phyloP scores from a whole-genome alignment of 2,113 vertebrate species.

The Gasterosteus nipponicus region DNA sequence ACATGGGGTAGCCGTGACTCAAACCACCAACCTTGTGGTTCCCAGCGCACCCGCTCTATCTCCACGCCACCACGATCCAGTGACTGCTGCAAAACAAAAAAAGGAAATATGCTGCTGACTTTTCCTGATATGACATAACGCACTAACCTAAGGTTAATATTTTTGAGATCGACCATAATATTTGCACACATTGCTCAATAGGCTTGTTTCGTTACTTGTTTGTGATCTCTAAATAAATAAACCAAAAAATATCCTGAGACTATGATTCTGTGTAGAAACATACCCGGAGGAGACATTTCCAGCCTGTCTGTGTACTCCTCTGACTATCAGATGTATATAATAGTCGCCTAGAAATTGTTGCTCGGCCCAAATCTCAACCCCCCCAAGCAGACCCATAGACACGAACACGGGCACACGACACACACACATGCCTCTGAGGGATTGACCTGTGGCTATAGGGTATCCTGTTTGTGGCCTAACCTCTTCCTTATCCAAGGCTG shows the following conservation, averaged over 20 bases:
- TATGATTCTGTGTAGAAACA: neutral
- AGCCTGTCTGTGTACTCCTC: slow-evolving; percentile 5
- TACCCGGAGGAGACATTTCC: neutral
- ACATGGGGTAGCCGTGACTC: no score
- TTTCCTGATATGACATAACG: neutral
- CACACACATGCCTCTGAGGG: slow-evolving; percentile 14
- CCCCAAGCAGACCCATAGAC: neutral
- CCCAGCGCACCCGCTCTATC: no score
- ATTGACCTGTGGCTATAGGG: slow-evolving; percentile 57
- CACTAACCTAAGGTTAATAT: slow-evolving; percentile 3
- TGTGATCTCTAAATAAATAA: neutral
- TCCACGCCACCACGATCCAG: no score
- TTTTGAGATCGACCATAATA: slow-evolving; percentile 4
- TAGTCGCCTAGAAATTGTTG: slow-evolving; percentile 48
- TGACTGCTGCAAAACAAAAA: no score
- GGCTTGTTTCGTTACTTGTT: slow-evolving; percentile 5
- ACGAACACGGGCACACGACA: no score
- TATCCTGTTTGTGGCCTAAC: slow-evolving; percentile 42
- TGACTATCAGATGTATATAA: neutral
- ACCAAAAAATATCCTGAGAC: neutral
- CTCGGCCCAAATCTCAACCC: slow-evolving; percentile 53
- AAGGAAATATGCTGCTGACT: no score
- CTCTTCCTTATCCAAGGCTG: slow-evolving; percentile 59
- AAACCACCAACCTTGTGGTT: no score
- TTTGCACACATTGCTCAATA: neutral